These are phyloP conservation scores for Vandiemenella viatica DNA, from an alignment of 2,888 invertebrate species.

Conservation along the genomic window DNA sequence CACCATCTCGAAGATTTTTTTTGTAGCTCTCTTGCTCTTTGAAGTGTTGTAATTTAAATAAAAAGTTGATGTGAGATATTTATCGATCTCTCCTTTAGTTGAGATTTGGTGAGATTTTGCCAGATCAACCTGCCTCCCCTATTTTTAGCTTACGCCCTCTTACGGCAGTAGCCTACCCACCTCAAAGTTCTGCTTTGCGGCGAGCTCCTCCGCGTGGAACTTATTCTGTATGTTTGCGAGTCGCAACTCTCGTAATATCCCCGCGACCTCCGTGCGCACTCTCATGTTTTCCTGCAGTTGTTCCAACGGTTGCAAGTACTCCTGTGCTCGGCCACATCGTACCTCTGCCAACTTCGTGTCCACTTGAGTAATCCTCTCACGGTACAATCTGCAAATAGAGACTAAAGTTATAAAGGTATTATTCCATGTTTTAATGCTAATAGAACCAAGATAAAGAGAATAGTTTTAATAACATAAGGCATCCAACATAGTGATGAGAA, in stretches of 20 bases:
- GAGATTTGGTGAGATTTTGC: too few species aligned
- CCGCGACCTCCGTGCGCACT: conserved; percentile 77
- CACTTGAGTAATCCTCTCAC: conserved; percentile 69
- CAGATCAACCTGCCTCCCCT: too few species aligned
- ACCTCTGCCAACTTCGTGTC: conserved; percentile 78
- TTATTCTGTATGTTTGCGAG: conserved; percentile 73
- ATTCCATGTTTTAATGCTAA: neutral
- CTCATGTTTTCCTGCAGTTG: conserved; percentile 78
- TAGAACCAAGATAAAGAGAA: neutral
- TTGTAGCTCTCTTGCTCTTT: too few species aligned
- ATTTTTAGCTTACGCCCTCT: too few species aligned
- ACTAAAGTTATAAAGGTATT: too few species aligned
- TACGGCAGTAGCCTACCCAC: too few species aligned
- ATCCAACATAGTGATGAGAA: too few species aligned
- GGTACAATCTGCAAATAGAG: conserved; percentile 46
- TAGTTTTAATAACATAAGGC: too few species aligned
- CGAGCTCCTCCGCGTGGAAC: conserved; percentile 75
- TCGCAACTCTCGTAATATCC: conserved; percentile 60
- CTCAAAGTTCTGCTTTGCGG: conserved; percentile 77
- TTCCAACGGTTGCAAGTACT: conserved; percentile 74
- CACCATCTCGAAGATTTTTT: too few species aligned
- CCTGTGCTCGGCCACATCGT: conserved; percentile 66
- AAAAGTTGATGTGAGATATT: too few species aligned
- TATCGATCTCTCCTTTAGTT: too few species aligned
- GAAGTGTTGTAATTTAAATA: too few species aligned